Evolutionary conservation across 2,113 vertebrate species (phyloP).

Genomic region (Tyrannus savana): DNA sequence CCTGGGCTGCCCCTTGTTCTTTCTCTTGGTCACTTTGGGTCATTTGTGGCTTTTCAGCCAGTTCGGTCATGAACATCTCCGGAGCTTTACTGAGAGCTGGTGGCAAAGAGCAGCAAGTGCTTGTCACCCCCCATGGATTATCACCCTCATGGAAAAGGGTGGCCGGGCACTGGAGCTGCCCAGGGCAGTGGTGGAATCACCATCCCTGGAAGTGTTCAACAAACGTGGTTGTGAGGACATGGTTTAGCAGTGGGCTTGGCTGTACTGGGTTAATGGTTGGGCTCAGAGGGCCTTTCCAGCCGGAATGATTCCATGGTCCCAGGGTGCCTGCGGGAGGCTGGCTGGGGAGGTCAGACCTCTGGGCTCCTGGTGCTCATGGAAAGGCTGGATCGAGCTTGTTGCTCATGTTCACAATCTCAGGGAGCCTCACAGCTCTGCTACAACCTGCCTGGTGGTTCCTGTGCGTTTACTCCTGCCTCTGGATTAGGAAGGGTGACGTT

Average conservation of each 20-base stretch:
- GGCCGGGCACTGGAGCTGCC: background rate
- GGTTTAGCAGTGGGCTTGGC: background rate
- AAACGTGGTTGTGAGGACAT: background rate
- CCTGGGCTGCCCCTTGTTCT: fast-evolving
- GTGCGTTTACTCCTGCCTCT: background rate
- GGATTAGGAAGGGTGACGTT: background rate
- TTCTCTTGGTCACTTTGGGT: background rate
- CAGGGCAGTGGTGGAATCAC: background rate
- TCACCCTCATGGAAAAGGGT: background rate
- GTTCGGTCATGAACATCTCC: too few relatives aligned
- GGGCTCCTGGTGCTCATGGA: fast-evolving
- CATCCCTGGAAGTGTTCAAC: background rate
- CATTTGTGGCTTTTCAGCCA: background rate
- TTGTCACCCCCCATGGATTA: fast-evolving
- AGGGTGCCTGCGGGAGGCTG: fast-evolving
- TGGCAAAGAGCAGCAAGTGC: fast-evolving
- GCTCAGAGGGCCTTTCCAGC: background rate
- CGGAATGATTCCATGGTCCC: fast-evolving
- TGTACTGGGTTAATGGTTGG: background rate
- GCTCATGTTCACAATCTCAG: fast-evolving
- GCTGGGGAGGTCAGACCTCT: background rate
- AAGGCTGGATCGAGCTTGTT: background rate
- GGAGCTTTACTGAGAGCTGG: background rate
- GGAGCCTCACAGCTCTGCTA: background rate
- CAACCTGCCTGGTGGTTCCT: background rate